A percentile compares a stretch with the other conserved stretches of the same genome.
Conservation (phyloP, 1,140 invertebrate genomes). For the Scaptodrosophila lebanonensis region DNA sequence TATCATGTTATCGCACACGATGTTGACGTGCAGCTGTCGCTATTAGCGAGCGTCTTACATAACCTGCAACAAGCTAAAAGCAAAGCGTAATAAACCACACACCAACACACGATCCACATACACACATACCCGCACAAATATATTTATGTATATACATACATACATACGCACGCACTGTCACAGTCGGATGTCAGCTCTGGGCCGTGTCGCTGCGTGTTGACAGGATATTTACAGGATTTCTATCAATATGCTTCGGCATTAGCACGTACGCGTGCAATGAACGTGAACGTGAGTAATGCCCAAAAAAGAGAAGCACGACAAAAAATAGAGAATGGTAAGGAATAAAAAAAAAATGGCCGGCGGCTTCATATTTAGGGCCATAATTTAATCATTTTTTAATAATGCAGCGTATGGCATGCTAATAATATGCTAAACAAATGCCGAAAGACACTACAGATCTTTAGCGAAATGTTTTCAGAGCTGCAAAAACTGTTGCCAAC, state of each 20-base stretch:
- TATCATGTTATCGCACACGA: slow-evolving; percentile 58
- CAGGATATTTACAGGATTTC: slow-evolving; percentile 73
- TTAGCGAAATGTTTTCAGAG: slow-evolving; percentile 10
- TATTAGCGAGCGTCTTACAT: slow-evolving; percentile 45
- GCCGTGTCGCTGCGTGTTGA: slow-evolving; percentile 48
- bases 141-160: slow-evolving; percentile 5
- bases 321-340: slow-evolving; percentile 1
- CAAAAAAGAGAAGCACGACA: slow-evolving; percentile 1
- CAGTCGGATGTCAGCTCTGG: neutral
- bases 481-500: slow-evolving; percentile 20
- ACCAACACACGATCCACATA: slow-evolving; percentile 8
- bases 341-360: slow-evolving; percentile 15
- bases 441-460: slow-evolving; percentile 25
- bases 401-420: slow-evolving; percentile 20
- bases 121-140: slow-evolving; percentile 8
- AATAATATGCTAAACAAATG: slow-evolving; percentile 37
- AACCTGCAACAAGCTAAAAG: slow-evolving; percentile 4
- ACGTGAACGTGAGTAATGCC: slow-evolving; percentile 57
- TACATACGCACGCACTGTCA: too few species aligned
- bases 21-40: slow-evolving; percentile 62
- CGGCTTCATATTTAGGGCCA: slow-evolving; percentile 13
- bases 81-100: slow-evolving; percentile 19
- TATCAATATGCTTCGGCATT: slow-evolving; percentile 67
- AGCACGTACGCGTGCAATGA: slow-evolving; percentile 60
- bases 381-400: slow-evolving; percentile 47